These are phyloP conservation scores for Lucilia cuprina DNA, from an alignment of 1,140 invertebrate species.

Conservation along the genomic window DNA sequence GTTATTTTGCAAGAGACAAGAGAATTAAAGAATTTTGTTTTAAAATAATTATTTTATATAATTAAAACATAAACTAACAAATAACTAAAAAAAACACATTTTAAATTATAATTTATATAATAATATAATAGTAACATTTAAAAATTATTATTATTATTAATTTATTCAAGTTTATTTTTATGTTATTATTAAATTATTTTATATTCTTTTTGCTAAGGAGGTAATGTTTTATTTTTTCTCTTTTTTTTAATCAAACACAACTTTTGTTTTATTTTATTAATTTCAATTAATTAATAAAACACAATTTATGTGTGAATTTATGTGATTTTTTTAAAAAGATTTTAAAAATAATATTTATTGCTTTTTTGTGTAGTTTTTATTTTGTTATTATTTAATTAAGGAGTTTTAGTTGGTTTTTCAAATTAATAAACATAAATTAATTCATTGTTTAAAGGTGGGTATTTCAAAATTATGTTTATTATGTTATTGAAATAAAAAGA, in stretches of 20 bases:
- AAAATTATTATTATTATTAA: slow-evolving; percentile 1
- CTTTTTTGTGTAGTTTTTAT: not conserved
- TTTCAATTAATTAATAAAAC: not conserved
- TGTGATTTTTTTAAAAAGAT: not conserved
- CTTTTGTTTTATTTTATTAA: not conserved
- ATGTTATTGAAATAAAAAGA: not conserved
- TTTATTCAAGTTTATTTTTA: not conserved
- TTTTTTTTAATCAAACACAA: not conserved
- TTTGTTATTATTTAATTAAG: not conserved
- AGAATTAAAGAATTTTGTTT: not conserved
- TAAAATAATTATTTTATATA: not conserved
- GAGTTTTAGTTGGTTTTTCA: not conserved
- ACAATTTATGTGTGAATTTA: not conserved
- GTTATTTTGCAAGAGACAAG: not conserved
- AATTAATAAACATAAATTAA: not conserved
- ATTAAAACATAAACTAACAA: slow-evolving; percentile 31
- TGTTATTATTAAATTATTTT: not conserved
- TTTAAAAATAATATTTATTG: not conserved
- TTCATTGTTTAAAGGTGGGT: not conserved
- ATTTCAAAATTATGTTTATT: not conserved
- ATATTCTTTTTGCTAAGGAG: slow-evolving; percentile 26
- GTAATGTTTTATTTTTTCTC: slow-evolving; percentile 26
- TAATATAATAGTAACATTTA: not conserved
- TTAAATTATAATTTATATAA: slow-evolving; percentile 16
- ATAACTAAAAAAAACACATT: slow-evolving; percentile 32